Conservation (phyloP, 1,140 invertebrate genomes). For the Chironomus tepperi region DNA sequence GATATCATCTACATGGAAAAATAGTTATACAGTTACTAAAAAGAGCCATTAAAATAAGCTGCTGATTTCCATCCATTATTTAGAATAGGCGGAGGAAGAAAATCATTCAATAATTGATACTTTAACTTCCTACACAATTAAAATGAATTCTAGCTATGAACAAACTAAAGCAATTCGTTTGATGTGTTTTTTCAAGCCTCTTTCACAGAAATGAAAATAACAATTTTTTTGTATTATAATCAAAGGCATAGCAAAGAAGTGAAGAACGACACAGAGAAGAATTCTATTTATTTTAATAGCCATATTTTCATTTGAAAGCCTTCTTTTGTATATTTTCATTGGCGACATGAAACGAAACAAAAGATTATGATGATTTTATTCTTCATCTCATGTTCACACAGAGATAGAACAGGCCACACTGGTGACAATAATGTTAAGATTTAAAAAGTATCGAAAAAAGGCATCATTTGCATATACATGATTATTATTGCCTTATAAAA, state of each 20-base stretch:
- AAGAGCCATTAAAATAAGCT: conserved; percentile 1
- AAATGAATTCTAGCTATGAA: neutral
- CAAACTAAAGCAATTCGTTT: too few relatives aligned
- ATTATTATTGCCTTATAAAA: too few relatives aligned
- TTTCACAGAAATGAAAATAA: neutral
- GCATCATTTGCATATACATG: too few relatives aligned
- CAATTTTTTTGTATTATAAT: neutral
- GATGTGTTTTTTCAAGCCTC: too few relatives aligned
- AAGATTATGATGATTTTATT: neutral
- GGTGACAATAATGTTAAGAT: too few relatives aligned
- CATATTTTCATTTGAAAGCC: neutral
- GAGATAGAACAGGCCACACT: neutral
- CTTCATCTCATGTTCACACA: neutral
- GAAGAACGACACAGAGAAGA: neutral
- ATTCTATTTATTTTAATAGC: conserved; percentile 15
- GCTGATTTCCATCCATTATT: neutral
- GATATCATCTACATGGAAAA: too few relatives aligned
- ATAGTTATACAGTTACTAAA: neutral
- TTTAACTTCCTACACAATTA: neutral
- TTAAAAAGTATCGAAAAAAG: too few relatives aligned
- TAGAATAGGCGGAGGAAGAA: neutral
- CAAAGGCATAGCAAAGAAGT: neutral
- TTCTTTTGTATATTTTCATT: conserved; percentile 14
- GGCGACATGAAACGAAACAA: neutral
- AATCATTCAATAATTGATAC: conserved; percentile 14